A percentile compares a stretch with the other conserved stretches of the same genome.
Evolutionary conservation across 2,797 vertebrate genomes (phyloP).

Genomic region (Aldrovandia affinis): DNA sequence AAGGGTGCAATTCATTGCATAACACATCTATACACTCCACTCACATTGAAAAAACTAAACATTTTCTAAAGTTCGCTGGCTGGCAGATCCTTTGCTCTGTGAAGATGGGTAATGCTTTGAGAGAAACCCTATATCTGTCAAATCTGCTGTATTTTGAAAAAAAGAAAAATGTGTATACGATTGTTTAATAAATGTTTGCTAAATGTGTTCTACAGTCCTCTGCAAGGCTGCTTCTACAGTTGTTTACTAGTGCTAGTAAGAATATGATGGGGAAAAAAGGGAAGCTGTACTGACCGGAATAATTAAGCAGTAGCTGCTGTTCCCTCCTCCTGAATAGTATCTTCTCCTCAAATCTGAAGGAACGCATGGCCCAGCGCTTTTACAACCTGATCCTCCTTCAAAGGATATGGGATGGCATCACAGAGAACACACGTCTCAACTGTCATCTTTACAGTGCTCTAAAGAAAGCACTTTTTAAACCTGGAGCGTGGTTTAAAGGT

Average conservation of each 20-base stretch:
- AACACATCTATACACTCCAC: neutral
- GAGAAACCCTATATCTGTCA: no score
- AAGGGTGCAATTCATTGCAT: neutral
- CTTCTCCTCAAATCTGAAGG: slow-evolving; percentile 94
- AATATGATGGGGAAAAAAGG: slow-evolving; percentile 79
- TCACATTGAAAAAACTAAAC: neutral
- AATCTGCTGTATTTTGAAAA: no score
- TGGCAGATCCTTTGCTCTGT: neutral
- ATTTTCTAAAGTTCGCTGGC: neutral
- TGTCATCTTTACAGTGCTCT: slow-evolving; percentile 95
- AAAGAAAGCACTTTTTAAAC: slow-evolving; percentile 96
- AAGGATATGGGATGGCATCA: slow-evolving; percentile 87
- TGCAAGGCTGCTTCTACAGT: no score
- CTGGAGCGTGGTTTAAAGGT: slow-evolving; percentile 99
- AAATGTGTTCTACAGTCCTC: no score
- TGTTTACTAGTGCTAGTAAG: no score
- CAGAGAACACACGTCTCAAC: slow-evolving; percentile 92
- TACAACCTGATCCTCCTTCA: slow-evolving; percentile 94
- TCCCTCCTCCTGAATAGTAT: slow-evolving; percentile 73
- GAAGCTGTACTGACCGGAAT: neutral
- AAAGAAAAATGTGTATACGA: no score
- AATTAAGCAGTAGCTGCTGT: neutral
- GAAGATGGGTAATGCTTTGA: no score
- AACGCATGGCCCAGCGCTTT: slow-evolving; percentile 95
- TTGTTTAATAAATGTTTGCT: no score